A percentile compares a stretch with the other conserved stretches of the same genome.
Conservation (phyloP, 2,888 invertebrate species). For the Gari tellinella region DNA sequence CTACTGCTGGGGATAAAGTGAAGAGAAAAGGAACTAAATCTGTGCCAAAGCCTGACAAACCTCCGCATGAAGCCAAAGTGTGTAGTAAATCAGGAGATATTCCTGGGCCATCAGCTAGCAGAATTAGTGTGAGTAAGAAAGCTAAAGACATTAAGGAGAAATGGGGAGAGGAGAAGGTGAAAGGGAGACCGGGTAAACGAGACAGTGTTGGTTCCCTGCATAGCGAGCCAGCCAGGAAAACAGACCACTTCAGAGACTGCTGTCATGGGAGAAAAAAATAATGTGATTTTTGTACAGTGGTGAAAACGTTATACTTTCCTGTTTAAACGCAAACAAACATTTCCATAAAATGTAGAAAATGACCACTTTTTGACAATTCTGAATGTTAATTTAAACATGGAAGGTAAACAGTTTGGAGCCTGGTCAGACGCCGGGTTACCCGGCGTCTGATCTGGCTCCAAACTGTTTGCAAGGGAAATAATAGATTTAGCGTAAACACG, state of each 20-base stretch:
- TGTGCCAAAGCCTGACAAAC: conserved; percentile 1
- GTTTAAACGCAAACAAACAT: too few relatives aligned
- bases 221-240: conserved; percentile 40
- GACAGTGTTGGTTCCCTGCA: conserved; percentile 54
- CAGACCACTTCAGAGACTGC: conserved; percentile 49
- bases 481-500: too few relatives aligned
- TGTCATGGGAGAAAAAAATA: conserved; percentile 45
- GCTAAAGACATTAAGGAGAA: not conserved
- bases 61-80: conserved; percentile 6
- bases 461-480: too few relatives aligned
- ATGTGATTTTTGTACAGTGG: conserved; percentile 8
- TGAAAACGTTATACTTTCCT: too few relatives aligned
- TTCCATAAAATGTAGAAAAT: too few relatives aligned
- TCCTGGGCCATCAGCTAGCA: not conserved
- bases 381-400: too few relatives aligned
- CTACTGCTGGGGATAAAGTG: conserved; percentile 8
- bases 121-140: not conserved
- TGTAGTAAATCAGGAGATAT: not conserved
- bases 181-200: conserved; percentile 21
- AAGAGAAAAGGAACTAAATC: conserved; percentile 10
- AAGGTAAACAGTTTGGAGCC: too few relatives aligned
- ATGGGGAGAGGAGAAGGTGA: conserved; percentile 15
- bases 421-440: too few relatives aligned
- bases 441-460: too few relatives aligned
- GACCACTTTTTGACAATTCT: too few relatives aligned